Evolutionary conservation across 2,113 vertebrate species (phyloP), one percentile per base, ranked within the genome.

Genomic region (Elgaria multicarinata): DNA sequence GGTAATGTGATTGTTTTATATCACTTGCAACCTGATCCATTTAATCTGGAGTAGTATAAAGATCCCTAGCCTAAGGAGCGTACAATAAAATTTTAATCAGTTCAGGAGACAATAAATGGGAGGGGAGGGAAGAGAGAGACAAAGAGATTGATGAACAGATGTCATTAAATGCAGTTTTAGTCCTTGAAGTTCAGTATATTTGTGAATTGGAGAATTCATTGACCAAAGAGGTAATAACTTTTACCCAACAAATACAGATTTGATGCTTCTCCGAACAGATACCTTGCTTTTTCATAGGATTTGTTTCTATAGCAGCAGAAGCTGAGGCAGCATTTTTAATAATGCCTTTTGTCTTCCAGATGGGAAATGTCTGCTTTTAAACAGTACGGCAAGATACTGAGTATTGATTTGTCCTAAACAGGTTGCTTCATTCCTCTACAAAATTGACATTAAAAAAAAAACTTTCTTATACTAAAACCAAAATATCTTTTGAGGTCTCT

Each of bases 281-380:
- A 33, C 20, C 44, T 0, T 2, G 62, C 31, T 50, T 71, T 26
- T 87, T 89, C 82, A 7, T 62, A 90, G 62, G 33, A 26, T 88
- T 88, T 76, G 0, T 81, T 16, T 82, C 92, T 66, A 33, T 90
- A 0, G 1, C 80, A 87, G 67, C 24, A 83, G 50, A 83, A 20
- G n/a, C 53, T 26, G 85, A 91, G 58, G 71, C 91, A 90, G 36
- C 0, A 0, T 67, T 90, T 69, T 86, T 91, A 91, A 24, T 33
- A 77, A 88, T 2, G 80, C 33, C 89, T 94, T 92, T 83, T 75
- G 66, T 58, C 66, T 86, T 93, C 87, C 90, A 94, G 88, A 96
- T 94, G 83, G 87, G 93, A 90, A 91, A 92, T 94, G 91, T 28
- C 71, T 91, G 31, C 79, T 93, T 88, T 75, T 8, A 72, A 93